Evolutionary conservation across 2,113 vertebrate species (phyloP).

Genomic region (Trinectes maculatus): DNA sequence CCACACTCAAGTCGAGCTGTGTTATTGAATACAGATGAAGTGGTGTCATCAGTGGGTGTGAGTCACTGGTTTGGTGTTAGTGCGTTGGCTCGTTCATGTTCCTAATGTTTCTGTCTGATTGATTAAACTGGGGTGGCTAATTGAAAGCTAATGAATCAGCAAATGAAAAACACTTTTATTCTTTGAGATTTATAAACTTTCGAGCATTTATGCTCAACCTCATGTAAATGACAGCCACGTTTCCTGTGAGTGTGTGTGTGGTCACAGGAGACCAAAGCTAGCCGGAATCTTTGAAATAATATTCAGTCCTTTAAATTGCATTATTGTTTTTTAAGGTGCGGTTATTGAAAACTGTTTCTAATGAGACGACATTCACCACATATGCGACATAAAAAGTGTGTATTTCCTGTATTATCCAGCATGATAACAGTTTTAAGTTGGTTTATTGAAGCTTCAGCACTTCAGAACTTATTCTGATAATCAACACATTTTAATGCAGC

Average conservation of each 20-base stretch:
- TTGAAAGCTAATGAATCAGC: conserved; percentile 37
- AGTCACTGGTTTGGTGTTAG: conserved; percentile 37
- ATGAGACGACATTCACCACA: too few species aligned
- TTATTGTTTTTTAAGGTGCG: too few species aligned
- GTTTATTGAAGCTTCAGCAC: too few species aligned
- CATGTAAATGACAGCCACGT: conserved; percentile 13
- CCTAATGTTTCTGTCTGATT: conserved; percentile 22
- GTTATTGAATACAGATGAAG: conserved; percentile 44
- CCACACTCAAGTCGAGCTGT: conserved; percentile 1
- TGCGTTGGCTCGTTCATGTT: conserved; percentile 16
- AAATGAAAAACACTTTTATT: conserved; percentile 13
- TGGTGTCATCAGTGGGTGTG: conserved; percentile 14
- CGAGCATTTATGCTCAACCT: conserved; percentile 1
- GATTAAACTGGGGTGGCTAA: conserved; percentile 36
- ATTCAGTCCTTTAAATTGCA: too few species aligned
- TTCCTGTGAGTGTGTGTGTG: too few species aligned
- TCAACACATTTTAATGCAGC: conserved; percentile 50
- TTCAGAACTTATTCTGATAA: conserved; percentile 27
- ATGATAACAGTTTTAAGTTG: too few species aligned
- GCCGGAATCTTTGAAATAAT: too few species aligned
- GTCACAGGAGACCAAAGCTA: too few species aligned
- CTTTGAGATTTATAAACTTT: conserved; percentile 11
- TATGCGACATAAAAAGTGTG: too few species aligned
- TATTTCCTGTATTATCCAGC: too few species aligned
- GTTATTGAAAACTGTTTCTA: too few species aligned